Conservation (phyloP, 2,113 vertebrate species). For the Embiotoca jacksoni region DNA sequence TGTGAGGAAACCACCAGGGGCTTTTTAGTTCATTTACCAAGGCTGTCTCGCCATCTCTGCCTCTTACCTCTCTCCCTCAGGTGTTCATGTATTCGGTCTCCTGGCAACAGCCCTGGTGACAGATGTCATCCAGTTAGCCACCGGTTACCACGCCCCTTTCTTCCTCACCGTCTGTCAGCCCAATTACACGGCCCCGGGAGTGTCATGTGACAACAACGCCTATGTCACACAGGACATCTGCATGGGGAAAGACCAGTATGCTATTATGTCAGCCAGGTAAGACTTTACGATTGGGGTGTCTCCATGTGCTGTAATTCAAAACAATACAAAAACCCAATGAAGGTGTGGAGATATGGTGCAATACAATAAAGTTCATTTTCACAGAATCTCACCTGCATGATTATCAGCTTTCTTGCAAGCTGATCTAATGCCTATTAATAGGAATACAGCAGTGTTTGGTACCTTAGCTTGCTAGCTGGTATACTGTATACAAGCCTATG, state of each 20-base stretch:
- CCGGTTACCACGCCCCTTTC: slow-evolving; percentile 96
- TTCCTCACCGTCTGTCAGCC: slow-evolving; percentile 98
- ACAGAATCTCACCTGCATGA: too few relatives aligned
- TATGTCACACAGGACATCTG: slow-evolving; percentile 97
- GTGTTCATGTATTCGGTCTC: slow-evolving; percentile 96
- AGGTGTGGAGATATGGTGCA: not conserved
- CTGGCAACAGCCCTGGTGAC: slow-evolving; percentile 97
- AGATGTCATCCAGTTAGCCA: slow-evolving; percentile 96
- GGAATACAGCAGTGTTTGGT: too few relatives aligned
- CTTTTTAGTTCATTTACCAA: slow-evolving; percentile 46
- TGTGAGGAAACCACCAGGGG: slow-evolving; percentile 37
- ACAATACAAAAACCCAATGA: not conserved
- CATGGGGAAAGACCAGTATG: slow-evolving; percentile 90
- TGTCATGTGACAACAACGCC: slow-evolving; percentile 92
- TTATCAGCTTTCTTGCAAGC: too few relatives aligned
- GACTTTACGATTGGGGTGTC: not conserved
- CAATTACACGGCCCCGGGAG: slow-evolving; percentile 94
- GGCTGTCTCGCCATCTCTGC: slow-evolving; percentile 8
- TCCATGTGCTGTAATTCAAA: not conserved
- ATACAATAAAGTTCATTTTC: too few relatives aligned
- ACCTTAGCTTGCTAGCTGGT: not conserved
- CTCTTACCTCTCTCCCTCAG: slow-evolving; percentile 76
- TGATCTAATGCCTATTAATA: too few relatives aligned
- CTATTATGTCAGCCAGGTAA: slow-evolving; percentile 93
- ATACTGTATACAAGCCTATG: not conserved